Percentiles rank a stretch among this genome's conserved stretches.
phyloP scores from a whole-genome alignment of 2,888 invertebrate genomes.

The Cantharis rufa region DNA sequence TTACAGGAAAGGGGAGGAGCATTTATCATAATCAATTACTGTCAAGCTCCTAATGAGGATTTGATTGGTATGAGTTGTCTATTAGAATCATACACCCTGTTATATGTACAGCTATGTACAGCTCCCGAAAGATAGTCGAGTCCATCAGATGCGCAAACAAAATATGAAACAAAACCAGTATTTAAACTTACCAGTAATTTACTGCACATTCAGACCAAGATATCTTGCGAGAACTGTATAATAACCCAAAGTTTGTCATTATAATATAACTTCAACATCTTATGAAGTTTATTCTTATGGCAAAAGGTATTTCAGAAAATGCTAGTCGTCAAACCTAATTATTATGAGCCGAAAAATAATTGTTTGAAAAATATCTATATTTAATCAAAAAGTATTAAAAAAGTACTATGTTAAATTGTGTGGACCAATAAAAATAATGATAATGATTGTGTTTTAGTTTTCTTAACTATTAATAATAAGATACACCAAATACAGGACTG shows the following conservation, averaged over 20 bases:
- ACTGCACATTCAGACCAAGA: no score
- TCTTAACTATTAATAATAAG: not conserved
- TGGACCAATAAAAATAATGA: conserved; percentile 21
- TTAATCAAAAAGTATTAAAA: not conserved
- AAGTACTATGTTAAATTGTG: conserved; percentile 14
- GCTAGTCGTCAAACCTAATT: not conserved
- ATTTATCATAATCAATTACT: no score
- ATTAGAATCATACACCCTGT: not conserved
- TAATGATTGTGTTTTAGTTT: not conserved
- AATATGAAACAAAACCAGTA: no score
- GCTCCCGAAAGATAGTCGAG: no score
- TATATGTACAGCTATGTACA: not conserved
- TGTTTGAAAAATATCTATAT: not conserved
- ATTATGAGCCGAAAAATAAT: not conserved
- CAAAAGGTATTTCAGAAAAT: not conserved
- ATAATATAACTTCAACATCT: not conserved
- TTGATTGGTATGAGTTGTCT: not conserved
- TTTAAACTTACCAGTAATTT: no score
- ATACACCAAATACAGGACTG: no score
- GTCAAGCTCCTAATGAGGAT: no score
- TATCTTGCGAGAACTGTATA: not conserved
- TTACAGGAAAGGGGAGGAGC: no score
- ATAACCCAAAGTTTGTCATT: not conserved
- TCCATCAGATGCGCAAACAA: no score
- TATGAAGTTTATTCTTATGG: not conserved